Conservation (phyloP, 1,140 invertebrate species). For the Lineus longissimus region DNA sequence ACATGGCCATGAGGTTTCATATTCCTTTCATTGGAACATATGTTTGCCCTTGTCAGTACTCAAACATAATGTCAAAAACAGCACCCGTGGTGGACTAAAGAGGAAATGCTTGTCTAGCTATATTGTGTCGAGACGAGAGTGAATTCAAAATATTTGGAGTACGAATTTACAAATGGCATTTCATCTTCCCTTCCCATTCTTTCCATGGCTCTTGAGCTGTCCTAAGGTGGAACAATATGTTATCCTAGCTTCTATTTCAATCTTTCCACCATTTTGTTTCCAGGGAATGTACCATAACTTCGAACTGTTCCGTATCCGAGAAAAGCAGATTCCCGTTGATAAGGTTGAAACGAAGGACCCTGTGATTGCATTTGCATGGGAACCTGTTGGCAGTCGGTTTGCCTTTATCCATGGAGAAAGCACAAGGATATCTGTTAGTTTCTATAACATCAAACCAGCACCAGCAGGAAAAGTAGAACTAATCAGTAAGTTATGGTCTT, state of each 20-base stretch:
- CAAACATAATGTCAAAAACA: too few species aligned
- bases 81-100: too few species aligned
- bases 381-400: constrained; percentile 93
- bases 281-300: constrained; percentile 97
- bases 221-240: too few species aligned
- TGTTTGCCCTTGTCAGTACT: too few species aligned
- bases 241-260: too few species aligned
- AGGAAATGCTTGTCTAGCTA: too few species aligned
- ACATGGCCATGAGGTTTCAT: neutral
- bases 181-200: too few species aligned
- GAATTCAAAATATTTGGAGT: too few species aligned
- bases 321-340: constrained; percentile 97
- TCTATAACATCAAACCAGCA: constrained; percentile 84
- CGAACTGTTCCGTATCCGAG: constrained; percentile 93
- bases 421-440: constrained; percentile 83
- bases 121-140: too few species aligned
- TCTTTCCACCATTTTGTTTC: constrained; percentile 30
- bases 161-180: too few species aligned
- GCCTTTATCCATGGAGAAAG: constrained; percentile 92
- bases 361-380: constrained; percentile 97
- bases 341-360: constrained; percentile 81
- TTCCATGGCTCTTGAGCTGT: too few species aligned
- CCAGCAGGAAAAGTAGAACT: constrained; percentile 79
- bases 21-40: too few species aligned
- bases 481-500: constrained; percentile 72